Base-by-base conservation (phyloP, 2,888 invertebrate genomes). In the Sinodicranocentrus sp. region DNA sequence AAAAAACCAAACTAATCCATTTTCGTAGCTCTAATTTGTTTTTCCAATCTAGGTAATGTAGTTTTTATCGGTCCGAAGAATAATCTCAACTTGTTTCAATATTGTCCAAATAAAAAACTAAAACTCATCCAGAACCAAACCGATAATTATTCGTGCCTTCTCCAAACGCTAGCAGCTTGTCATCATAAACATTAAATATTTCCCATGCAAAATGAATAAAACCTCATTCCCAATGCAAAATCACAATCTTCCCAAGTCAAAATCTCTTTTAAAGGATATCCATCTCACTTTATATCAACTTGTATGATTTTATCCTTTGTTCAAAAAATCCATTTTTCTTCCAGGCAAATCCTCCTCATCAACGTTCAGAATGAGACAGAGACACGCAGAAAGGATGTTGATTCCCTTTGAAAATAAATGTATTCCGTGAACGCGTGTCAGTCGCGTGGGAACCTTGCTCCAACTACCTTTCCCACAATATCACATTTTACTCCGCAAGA, bases 361-460 rank as follows among this genome's bases (percentile, higher is more conserved):
- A 77, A 54, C 44, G 54, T 19, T 25, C 8, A 26, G 33, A 6
- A n/a, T 44, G 26, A 52, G 72, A 57, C 43, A 19, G 70, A 57
- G 71, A 79, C 25, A 71, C 23, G 59, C 21, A 59, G 44, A 70
- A 52, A 71, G 71, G 63, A 71, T 63, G 71, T 59, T 75, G 71
- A 48, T 10, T 39, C 13, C 13, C 39, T n/a, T 61, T 15, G 13
- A 28, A 15, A 52, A 48, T 52, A 63, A 70, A 71, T 79, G 70
- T 70, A 52, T 71, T 59, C 70, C 52, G 76, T 75, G 79, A 83
- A 88, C 88, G 88, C 88, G 88, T 88, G 88, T 87, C 86, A 77
- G 87, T 87, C 88, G 88, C 88, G 88, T 88, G 88, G 85, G 88
- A 88, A 88, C 86, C 87, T 86, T 84, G 39, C 79, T 85, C 80